Conservation (phyloP, 2,797 vertebrate species). For the Siniperca scherzeri region DNA sequence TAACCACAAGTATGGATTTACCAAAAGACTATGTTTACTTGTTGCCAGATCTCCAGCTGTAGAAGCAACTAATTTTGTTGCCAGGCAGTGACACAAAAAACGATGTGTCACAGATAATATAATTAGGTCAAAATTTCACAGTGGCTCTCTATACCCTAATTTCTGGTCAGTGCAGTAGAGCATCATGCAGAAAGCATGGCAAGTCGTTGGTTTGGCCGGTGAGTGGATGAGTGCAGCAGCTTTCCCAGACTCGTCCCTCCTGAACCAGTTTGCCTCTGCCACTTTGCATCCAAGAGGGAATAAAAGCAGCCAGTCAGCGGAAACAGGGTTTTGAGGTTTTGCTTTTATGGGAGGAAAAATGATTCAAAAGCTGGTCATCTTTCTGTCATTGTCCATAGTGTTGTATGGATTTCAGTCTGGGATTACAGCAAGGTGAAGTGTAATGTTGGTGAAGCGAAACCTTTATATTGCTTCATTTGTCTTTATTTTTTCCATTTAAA, state of each 20-base stretch:
- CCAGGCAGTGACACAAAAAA: conserved; percentile 55
- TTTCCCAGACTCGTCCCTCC: conserved; percentile 72
- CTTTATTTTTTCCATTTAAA: conserved; percentile 49
- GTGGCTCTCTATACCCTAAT: conserved; percentile 61
- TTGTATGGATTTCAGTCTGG: conserved; percentile 49
- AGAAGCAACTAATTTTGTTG: conserved; percentile 59
- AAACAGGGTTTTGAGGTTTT: conserved; percentile 79
- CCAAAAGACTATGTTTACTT: conserved; percentile 18
- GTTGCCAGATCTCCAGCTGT: conserved; percentile 71
- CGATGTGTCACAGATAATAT: conserved; percentile 69
- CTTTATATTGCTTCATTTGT: conserved; percentile 54
- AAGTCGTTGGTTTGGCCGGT: conserved; percentile 63
- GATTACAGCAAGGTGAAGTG: conserved; percentile 61
- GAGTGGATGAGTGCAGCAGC: conserved; percentile 61
- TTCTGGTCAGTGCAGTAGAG: conserved; percentile 65
- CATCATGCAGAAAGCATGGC: conserved; percentile 73
- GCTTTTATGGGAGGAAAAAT: conserved; percentile 76
- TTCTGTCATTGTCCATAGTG: conserved; percentile 52
- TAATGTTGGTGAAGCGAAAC: conserved; percentile 52
- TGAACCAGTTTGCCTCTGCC: conserved; percentile 58
- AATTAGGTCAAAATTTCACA: conserved; percentile 62
- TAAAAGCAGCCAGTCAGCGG: conserved; percentile 81
- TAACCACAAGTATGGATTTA: conserved; percentile 66
- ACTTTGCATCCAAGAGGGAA: conserved; percentile 69
- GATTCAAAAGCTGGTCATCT: conserved; percentile 65